Base-by-base conservation (phyloP, 2,797 vertebrate genomes). In the Moxostoma hubbsi region DNA sequence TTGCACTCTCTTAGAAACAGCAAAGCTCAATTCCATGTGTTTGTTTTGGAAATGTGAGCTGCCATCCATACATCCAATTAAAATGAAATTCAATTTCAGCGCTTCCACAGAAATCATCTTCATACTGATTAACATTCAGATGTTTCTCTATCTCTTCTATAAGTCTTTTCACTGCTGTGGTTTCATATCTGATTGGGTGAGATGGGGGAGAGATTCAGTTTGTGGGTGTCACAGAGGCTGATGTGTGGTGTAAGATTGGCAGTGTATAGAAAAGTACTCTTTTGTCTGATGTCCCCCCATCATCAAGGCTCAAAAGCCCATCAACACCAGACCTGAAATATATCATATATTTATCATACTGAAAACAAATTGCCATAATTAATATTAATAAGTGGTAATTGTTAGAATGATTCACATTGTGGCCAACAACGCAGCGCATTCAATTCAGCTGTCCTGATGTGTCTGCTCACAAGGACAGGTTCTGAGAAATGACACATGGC, bases 1-100 rank as follows among this genome's bases (percentile, higher is more conserved):
- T 82, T 80, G 79, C 73, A 82, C 66, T 77, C n/a, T 36, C 36
- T 36, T 7, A 49, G 70, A 71, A 73, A 77, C 73, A 51, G 58
- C 43, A 55, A 77, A 43, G 63, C 73, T 77, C 15, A 45, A 72
- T 73, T 70, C 58, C 75, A 55, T 12, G 36, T 73, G 46, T 79
- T 49, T 77, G 58, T 57, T 77, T 68, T 76, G 77, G 73, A 80
- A 82, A 80, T 72, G 49, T 68, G 36, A 36, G 74, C 49, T 59
- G 69, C 63, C 55, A 75, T 79, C 18, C 51, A 50, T 61, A 57
- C 43, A 54, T 9, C 70, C 79, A 81, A 72, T 81, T 75, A 79
- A 55, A 75, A 73, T 61, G 43, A 82, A 82, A 75, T 82, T 75
- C 61, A 70, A 71, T 46, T 47, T 11, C 54, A 50, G 68, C 2